phyloP scores from a whole-genome alignment of 2,888 invertebrate species.

The Drosophila ochracea region DNA sequence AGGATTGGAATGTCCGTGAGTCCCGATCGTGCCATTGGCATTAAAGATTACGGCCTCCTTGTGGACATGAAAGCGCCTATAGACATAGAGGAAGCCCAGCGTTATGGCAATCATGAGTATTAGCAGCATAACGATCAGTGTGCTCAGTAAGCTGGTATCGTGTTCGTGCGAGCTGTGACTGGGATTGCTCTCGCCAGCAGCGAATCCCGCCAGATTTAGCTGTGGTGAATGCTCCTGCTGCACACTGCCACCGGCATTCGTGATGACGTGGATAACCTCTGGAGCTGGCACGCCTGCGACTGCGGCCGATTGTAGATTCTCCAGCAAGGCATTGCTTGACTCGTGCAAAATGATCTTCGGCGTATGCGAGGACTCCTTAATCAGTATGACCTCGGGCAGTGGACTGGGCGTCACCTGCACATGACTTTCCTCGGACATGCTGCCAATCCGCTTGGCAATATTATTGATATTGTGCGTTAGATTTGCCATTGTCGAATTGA shows the following conservation, averaged over 20 bases:
- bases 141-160: conserved; percentile 79
- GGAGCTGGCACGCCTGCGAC: conserved; percentile 68
- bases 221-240: conserved; percentile 54
- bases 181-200: conserved; percentile 40
- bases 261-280: conserved; percentile 85
- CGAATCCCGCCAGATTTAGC: conserved; percentile 70
- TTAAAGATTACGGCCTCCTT: conserved; percentile 71
- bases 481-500: conserved; percentile 84
- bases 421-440: conserved; percentile 50
- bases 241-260: conserved; percentile 60
- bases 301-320: conserved; percentile 69
- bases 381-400: conserved; percentile 83
- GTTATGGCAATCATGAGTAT: conserved; percentile 80
- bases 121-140: conserved; percentile 78
- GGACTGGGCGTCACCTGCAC: conserved; percentile 61
- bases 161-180: conserved; percentile 66
- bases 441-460: conserved; percentile 80
- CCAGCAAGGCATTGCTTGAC: conserved; percentile 71
- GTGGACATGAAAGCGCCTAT: conserved; percentile 76
- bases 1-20: conserved; percentile 43
- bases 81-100: conserved; percentile 81
- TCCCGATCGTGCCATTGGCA: conserved; percentile 65
- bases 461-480: conserved; percentile 83
- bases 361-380: conserved; percentile 78
- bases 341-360: conserved; percentile 84